Percentiles rank a stretch among this genome's conserved stretches.
These are phyloP conservation scores for Drosophila sordidapex DNA, from an alignment of 2,888 invertebrate genomes.

Conservation along the genomic window DNA sequence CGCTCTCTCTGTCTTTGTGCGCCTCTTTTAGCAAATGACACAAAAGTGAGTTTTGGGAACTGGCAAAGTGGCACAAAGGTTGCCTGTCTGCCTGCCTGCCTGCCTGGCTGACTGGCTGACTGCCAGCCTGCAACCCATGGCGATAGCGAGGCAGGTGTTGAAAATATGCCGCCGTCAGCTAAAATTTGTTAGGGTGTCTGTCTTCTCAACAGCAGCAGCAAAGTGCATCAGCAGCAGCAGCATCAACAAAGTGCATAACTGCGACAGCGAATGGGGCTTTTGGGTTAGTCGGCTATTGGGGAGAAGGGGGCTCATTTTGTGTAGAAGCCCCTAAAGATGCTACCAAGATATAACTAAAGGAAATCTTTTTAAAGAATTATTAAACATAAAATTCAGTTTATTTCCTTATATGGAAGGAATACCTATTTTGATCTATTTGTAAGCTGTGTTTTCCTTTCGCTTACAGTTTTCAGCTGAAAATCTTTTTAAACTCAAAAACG, in stretches of 20 bases:
- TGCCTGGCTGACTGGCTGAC: conserved; percentile 46
- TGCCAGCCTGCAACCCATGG: conserved; percentile 33
- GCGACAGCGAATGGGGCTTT: conserved; percentile 58
- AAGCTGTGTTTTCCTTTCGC: no score
- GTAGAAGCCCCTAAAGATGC: not conserved
- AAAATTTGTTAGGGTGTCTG: conserved; percentile 61
- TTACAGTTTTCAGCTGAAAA: no score
- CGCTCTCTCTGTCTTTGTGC: not conserved
- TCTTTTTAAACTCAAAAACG: not conserved
- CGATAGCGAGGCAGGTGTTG: conserved; percentile 75
- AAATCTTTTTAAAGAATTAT: not conserved
- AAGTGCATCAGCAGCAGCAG: conserved; percentile 27
- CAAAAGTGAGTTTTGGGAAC: conserved; percentile 80
- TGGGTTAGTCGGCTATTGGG: conserved; percentile 62
- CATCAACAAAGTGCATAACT: conserved; percentile 14
- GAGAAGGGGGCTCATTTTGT: conserved; percentile 7
- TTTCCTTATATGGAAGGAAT: not conserved
- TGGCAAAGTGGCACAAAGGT: conserved; percentile 80
- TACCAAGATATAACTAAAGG: not conserved
- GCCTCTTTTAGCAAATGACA: conserved; percentile 57
- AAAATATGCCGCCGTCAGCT: conserved; percentile 74
- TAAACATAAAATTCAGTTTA: not conserved
- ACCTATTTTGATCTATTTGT: not conserved
- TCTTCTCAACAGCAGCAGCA: conserved; percentile 25
- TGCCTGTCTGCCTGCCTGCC: conserved; percentile 62